These are phyloP conservation scores for Paraplagusia blochii DNA, from an alignment of 2,113 vertebrate genomes.

Conservation along the genomic window DNA sequence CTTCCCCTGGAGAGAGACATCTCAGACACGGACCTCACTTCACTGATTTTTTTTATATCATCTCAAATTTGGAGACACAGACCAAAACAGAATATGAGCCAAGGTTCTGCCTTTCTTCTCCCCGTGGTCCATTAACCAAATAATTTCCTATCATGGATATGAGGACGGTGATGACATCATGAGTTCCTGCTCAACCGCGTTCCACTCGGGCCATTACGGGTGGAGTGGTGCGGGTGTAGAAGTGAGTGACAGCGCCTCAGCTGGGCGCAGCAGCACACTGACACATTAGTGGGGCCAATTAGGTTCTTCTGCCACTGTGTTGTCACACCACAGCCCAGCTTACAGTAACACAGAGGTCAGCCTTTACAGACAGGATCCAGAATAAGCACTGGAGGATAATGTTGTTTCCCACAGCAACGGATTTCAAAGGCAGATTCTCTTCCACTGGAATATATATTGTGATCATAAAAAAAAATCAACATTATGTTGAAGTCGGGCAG, in stretches of 20 bases:
- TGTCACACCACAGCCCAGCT: slow-evolving; percentile 30
- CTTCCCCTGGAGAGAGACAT: not conserved
- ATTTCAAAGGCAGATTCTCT: slow-evolving; percentile 3
- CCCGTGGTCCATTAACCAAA: no score
- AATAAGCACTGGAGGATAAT: slow-evolving; percentile 17
- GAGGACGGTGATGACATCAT: slow-evolving; percentile 12
- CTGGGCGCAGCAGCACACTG: slow-evolving; percentile 25
- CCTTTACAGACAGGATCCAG: slow-evolving; percentile 30
- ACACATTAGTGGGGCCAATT: slow-evolving; percentile 52
- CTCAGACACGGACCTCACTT: not conserved
- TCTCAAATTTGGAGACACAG: not conserved
- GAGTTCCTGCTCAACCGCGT: slow-evolving; percentile 9
- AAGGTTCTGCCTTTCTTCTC: not conserved
- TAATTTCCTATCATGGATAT: slow-evolving; percentile 1
- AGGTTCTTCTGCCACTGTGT: slow-evolving; percentile 34
- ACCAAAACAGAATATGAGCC: slow-evolving; percentile 9
- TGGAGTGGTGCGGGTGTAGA: slow-evolving; percentile 39
- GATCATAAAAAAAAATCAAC: no score
- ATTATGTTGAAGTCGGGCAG: no score
- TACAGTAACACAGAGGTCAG: slow-evolving; percentile 16
- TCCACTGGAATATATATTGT: no score
- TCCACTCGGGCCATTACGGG: slow-evolving; percentile 36
- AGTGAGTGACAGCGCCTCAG: slow-evolving; percentile 17
- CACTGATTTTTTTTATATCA: not conserved
- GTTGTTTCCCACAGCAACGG: not conserved